Percentiles rank a stretch among this genome's conserved stretches.
Evolutionary conservation across 2,113 vertebrate genomes (phyloP).

Genomic region (Xyliphius kryptos): DNA sequence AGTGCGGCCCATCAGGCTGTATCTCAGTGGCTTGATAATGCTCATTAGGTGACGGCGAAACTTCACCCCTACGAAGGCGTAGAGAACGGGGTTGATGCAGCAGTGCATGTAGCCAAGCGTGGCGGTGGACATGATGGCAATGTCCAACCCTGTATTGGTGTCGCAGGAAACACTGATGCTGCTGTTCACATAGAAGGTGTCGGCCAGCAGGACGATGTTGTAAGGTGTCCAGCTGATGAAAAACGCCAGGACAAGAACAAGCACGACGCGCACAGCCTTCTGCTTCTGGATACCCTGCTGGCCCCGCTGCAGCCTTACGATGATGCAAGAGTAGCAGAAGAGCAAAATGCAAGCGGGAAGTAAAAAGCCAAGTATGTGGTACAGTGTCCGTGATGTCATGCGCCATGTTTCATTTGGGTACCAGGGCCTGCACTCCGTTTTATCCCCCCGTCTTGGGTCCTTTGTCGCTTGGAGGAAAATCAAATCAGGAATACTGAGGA

Average conservation of each 20-base stretch:
- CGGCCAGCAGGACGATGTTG: slow-evolving; percentile 65
- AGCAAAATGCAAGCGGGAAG: slow-evolving; percentile 50
- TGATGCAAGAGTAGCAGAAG: slow-evolving; percentile 71
- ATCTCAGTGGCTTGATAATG: slow-evolving; percentile 59
- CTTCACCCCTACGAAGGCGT: slow-evolving; percentile 78
- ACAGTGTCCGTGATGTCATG: slow-evolving; percentile 49
- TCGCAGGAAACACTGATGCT: slow-evolving; percentile 40
- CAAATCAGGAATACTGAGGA: slow-evolving; percentile 74
- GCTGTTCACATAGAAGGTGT: slow-evolving; percentile 46
- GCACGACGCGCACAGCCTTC: slow-evolving; percentile 51
- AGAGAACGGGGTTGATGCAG: slow-evolving; percentile 81
- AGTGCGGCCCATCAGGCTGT: slow-evolving; percentile 45
- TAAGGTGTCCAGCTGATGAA: slow-evolving; percentile 76
- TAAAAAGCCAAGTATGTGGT: slow-evolving; percentile 66
- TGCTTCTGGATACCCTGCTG: slow-evolving; percentile 50
- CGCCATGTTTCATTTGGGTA: slow-evolving; percentile 47
- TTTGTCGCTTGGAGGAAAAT: slow-evolving; percentile 46
- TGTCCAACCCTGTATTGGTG: slow-evolving; percentile 43
- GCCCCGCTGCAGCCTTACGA: slow-evolving; percentile 41
- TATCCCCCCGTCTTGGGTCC: slow-evolving; percentile 35
- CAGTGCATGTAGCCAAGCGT: slow-evolving; percentile 74
- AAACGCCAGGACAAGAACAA: slow-evolving; percentile 62
- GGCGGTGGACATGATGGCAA: slow-evolving; percentile 55
- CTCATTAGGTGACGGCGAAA: slow-evolving; percentile 70
- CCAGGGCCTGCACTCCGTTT: slow-evolving; percentile 52